These are phyloP conservation scores for Thomomys bottae DNA, from an alignment of 2,113 vertebrate genomes.

Conservation along the genomic window DNA sequence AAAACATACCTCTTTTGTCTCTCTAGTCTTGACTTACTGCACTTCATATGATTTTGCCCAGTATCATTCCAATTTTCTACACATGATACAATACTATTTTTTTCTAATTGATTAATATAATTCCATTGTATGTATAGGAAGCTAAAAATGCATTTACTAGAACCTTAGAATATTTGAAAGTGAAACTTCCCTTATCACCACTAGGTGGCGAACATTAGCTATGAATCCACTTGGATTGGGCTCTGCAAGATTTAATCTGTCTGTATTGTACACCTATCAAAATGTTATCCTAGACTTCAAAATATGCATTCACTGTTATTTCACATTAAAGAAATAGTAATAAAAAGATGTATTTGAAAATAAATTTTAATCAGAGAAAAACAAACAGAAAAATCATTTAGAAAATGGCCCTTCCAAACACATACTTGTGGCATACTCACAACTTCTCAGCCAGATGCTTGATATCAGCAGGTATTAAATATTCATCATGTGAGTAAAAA, in stretches of 20 bases:
- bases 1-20: no score
- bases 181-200: slow-evolving; percentile 4
- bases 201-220: slow-evolving; percentile 80
- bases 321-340: neutral
- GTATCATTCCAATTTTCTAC: no score
- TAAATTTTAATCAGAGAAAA: neutral
- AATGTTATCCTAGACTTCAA: no score
- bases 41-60: no score
- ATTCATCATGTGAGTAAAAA: neutral
- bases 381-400: neutral
- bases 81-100: no score
- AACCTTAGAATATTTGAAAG: neutral
- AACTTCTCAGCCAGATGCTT: accelerated
- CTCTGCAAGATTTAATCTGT: neutral
- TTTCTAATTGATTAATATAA: neutral
- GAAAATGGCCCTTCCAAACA: neutral
- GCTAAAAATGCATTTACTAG: neutral
- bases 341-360: neutral
- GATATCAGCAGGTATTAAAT: neutral
- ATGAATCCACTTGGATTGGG: neutral
- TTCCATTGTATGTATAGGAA: no score
- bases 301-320: no score
- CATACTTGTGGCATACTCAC: neutral
- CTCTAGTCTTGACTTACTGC: no score
- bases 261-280: neutral